Evolutionary conservation across 2,113 vertebrate species (phyloP).

Genomic region (Oreotrochilus melanogaster): DNA sequence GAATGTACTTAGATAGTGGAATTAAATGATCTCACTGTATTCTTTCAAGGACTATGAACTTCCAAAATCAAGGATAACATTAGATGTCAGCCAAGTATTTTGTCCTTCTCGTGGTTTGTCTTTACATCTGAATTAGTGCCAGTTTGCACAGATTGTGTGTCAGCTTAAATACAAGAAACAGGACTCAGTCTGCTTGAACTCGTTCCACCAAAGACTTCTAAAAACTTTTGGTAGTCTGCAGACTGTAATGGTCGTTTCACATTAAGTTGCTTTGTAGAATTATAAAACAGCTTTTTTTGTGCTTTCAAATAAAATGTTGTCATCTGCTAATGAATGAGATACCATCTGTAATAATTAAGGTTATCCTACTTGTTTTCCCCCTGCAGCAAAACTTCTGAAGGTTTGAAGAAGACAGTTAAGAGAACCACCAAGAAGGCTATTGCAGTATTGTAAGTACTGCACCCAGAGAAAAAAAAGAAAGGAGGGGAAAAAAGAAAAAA

Average conservation of each 20-base stretch:
- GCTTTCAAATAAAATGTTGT: constrained; percentile 79
- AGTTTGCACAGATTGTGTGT: constrained; percentile 79
- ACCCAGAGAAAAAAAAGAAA: not conserved
- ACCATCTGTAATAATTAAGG: constrained; percentile 77
- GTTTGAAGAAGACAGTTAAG: constrained; percentile 64
- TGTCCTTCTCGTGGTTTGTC: constrained; percentile 74
- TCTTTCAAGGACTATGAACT: constrained; percentile 63
- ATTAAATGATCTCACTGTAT: constrained; percentile 61
- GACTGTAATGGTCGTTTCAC: constrained; percentile 56
- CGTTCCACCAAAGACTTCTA: constrained; percentile 72
- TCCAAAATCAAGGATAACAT: constrained; percentile 65
- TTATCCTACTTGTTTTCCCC: constrained; percentile 71
- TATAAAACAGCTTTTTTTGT: constrained; percentile 73
- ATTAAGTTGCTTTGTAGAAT: constrained; percentile 77
- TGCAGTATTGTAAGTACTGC: constrained; percentile 74
- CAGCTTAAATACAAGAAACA: constrained; percentile 75
- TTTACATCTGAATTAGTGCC: constrained; percentile 75
- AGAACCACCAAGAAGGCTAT: constrained; percentile 58
- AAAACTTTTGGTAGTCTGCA: constrained; percentile 72
- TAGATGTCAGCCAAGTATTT: constrained; percentile 76
- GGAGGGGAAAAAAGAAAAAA: too few relatives aligned
- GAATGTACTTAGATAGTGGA: not conserved
- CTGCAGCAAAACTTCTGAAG: constrained; percentile 77
- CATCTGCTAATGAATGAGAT: constrained; percentile 73
- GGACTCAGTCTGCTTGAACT: constrained; percentile 73